Evolutionary conservation across 2,113 vertebrate genomes (phyloP).

Genomic region (Silurus asotus): DNA sequence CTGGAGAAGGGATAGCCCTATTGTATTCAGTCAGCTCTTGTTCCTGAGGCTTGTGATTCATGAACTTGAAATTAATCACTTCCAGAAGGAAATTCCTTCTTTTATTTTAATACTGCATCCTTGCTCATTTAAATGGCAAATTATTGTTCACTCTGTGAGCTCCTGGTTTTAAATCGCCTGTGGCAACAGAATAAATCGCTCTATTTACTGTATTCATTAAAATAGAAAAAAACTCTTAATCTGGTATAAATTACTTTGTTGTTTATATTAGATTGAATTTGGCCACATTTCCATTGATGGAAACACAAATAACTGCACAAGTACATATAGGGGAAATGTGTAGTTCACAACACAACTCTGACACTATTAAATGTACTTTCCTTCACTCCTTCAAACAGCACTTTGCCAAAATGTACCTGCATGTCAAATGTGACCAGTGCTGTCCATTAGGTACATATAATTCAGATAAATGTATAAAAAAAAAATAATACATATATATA

Average conservation of each 20-base stretch:
- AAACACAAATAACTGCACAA: neutral
- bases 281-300: neutral
- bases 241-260: neutral
- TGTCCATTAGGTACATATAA: too few relatives aligned
- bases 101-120: neutral
- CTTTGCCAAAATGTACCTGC: too few relatives aligned
- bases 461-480: too few relatives aligned
- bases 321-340: neutral
- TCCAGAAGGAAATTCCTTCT: neutral
- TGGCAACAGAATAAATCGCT: neutral
- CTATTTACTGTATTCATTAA: neutral
- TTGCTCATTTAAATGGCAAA: neutral
- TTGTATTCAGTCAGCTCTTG: neutral
- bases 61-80: slow-evolving; percentile 13
- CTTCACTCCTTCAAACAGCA: neutral
- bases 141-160: neutral
- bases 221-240: neutral
- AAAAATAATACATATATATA: too few relatives aligned
- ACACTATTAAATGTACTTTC: neutral
- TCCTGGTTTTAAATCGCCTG: neutral
- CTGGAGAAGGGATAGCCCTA: neutral
- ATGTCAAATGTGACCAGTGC: neutral
- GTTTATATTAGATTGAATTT: neutral
- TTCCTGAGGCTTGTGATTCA: neutral
- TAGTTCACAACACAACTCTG: neutral